phyloP scores from a whole-genome alignment of 2,797 vertebrate genomes.

The Acrossocheilus wenchowensis region DNA sequence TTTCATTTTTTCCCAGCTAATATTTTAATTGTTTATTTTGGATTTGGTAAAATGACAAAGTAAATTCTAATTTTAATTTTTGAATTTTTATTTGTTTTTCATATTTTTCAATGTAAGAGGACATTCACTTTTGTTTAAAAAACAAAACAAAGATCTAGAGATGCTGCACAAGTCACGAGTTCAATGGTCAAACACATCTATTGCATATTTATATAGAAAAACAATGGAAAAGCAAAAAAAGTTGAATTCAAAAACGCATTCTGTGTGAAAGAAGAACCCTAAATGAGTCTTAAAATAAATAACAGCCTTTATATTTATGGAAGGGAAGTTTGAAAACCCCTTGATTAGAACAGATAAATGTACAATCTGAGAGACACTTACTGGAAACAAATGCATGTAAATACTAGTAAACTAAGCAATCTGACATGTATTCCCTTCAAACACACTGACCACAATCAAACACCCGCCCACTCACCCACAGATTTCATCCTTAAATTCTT shows the following conservation, averaged over 20 bases:
- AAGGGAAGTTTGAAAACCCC: not conserved
- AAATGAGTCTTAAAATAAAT: not conserved
- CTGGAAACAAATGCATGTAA: not conserved
- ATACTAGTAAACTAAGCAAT: slow-evolving; percentile 21
- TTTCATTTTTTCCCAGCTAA: not conserved
- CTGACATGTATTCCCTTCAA: not conserved
- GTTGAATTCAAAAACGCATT: not conserved
- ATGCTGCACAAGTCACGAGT: not conserved
- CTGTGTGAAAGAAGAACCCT: not conserved
- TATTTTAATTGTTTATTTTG: not conserved
- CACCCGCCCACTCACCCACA: slow-evolving; percentile 11
- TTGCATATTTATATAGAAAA: not conserved
- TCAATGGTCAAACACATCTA: not conserved
- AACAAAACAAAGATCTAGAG: not conserved
- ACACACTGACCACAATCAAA: not conserved
- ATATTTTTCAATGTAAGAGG: too few species aligned
- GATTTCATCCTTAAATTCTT: slow-evolving; percentile 46
- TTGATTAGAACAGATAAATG: not conserved
- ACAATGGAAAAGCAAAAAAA: not conserved
- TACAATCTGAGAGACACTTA: not conserved
- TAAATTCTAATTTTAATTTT: not conserved
- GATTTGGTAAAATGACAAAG: not conserved
- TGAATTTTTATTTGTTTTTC: not conserved
- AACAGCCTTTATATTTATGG: not conserved
- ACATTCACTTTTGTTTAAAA: not conserved